These are phyloP conservation scores for Brevimyrus niger DNA, from an alignment of 2,113 vertebrate genomes.

Conservation along the genomic window DNA sequence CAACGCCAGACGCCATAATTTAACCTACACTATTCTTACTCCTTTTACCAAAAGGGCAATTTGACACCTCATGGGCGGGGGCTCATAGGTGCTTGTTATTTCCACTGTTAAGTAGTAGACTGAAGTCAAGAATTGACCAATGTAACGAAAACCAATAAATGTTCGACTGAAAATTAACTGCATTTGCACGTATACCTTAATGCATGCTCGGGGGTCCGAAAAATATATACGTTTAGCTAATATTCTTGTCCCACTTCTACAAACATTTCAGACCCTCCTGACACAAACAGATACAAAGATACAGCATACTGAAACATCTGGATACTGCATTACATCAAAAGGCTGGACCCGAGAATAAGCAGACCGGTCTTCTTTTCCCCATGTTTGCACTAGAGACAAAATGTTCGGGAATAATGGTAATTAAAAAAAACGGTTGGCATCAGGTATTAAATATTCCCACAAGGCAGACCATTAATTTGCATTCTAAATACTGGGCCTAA, in stretches of 20 bases:
- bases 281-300: neutral
- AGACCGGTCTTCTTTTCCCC: neutral
- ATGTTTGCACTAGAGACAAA: neutral
- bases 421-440: neutral
- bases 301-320: neutral
- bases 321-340: neutral
- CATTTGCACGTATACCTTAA: neutral
- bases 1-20: conserved; percentile 18
- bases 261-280: neutral
- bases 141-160: neutral
- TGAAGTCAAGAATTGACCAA: neutral
- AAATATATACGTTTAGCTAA: neutral
- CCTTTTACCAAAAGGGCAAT: conserved; percentile 23
- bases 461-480: neutral
- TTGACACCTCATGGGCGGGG: conserved; percentile 20
- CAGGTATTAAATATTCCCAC: neutral
- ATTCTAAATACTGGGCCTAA: conserved; percentile 10
- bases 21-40: conserved; percentile 20
- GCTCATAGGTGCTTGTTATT: conserved; percentile 15
- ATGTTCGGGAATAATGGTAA: neutral
- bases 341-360: neutral
- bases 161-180: neutral
- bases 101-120: conserved; percentile 4
- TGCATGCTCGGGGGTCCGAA: neutral
- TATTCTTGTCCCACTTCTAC: neutral